Evolutionary conservation across 1,140 invertebrate species (phyloP).

Genomic region (Caenorhabditis brenneri): DNA sequence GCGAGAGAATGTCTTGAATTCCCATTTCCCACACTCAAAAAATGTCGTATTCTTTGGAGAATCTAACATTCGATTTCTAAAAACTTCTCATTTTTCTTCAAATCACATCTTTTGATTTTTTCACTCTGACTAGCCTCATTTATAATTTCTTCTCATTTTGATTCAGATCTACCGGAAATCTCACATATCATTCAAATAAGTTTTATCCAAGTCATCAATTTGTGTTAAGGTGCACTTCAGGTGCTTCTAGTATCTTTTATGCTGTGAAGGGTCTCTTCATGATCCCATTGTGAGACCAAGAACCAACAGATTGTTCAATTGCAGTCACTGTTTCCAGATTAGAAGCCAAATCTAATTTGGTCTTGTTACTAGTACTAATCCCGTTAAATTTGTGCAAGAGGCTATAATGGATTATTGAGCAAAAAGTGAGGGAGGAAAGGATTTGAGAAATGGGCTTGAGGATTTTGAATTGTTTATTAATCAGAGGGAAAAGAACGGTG

Average conservation of each 20-base stretch:
- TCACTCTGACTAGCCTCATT: neutral
- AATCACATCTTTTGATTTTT: neutral
- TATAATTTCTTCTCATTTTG: neutral
- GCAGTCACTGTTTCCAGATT: constrained; percentile 6
- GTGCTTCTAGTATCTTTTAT: neutral
- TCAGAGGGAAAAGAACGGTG: neutral
- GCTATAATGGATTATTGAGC: constrained; percentile 29
- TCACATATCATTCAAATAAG: neutral
- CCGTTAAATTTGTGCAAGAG: neutral
- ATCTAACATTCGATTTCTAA: no score
- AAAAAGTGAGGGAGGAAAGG: neutral
- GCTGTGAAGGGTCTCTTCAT: neutral
- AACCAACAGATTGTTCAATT: neutral
- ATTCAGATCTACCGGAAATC: neutral
- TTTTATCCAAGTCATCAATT: neutral
- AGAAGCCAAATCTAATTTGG: constrained; percentile 30
- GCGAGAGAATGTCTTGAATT: no score
- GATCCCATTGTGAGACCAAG: neutral
- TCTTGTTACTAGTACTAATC: neutral
- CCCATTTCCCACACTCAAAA: no score
- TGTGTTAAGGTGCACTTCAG: neutral
- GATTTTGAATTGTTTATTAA: neutral
- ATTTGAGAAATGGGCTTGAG: neutral
- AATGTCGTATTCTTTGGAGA: no score
- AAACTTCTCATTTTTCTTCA: neutral